Base-by-base conservation (phyloP, 2,113 vertebrate species). In the Pituophis catenifer region DNA sequence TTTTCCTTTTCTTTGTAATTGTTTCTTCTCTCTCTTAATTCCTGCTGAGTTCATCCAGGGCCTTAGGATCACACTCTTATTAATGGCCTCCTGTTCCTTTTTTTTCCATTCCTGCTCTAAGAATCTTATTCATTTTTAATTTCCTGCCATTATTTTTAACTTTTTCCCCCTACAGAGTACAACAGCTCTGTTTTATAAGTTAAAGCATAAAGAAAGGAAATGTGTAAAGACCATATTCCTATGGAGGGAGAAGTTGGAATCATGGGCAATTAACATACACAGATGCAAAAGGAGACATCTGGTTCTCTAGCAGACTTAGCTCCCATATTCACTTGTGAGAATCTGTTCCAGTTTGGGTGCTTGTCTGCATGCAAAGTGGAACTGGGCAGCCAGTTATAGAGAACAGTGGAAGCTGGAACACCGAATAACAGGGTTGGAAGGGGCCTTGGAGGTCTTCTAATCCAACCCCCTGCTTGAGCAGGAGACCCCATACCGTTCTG, bases 121-220 rank as follows among this genome's bases (percentile, higher is more conserved):
- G 70, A 75, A 8, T 15, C 13, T 75, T 33, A 38, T 38, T 75
- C 6, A 8, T 38, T 75, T 75, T 75, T 75, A 75, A 48, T 86
- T 86, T 86, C 81, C 33, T 86, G 3, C 44, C 81, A 48, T 38
- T 81, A 81, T 50, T 86, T 24, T 24, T 44, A 10, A 23, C 44
- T 48, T 11, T 0, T 0, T 1, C 1, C 0, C 65, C 65, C 3
- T 11, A 10, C 19, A 24, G 19, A 24, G 81, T 24, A 86, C 8
- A 86, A 48, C 81, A 86, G 17, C 19, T 3, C 81, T 23, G 17
- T 48, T 86, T 86, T 23, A 48, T 10, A 86, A 86, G 7, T 21
- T 85, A 86, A 86, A 86, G 13, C 2, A 86, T 86, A 48, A 86
- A 70, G 29, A 70, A 70, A 33, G 29, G 65, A 70, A 70, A 70